Percentiles rank a stretch among this genome's conserved stretches.
These are phyloP conservation scores for Clarias laeviceps DNA, from an alignment of 2,797 vertebrate genomes.

Conservation along the genomic window DNA sequence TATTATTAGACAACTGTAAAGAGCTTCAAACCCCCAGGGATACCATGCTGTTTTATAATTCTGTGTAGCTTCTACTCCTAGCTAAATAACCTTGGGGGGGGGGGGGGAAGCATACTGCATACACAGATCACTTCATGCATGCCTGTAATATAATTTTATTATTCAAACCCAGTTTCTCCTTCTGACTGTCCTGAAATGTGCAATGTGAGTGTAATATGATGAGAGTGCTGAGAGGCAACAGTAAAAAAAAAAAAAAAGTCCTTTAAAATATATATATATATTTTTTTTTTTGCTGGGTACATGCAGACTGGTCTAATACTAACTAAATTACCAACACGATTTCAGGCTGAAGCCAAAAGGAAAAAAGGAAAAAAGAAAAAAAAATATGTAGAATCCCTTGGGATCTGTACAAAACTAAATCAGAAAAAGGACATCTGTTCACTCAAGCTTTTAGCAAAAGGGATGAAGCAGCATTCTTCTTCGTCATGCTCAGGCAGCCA, in stretches of 20 bases:
- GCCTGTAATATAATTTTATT: background rate
- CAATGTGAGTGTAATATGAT: background rate
- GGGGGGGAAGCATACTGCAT: background rate
- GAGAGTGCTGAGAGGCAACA: background rate
- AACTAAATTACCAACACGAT: constrained; percentile 10
- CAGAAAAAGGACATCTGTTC: constrained; percentile 14
- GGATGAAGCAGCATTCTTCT: background rate
- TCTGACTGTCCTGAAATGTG: background rate
- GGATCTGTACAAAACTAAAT: background rate
- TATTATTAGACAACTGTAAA: constrained; percentile 5
- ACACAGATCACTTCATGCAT: background rate
- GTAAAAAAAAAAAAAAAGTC: background rate
- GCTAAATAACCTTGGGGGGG: background rate
- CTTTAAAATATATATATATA: background rate
- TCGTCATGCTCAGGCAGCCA: background rate
- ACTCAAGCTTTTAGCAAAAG: background rate
- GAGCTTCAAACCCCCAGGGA: background rate
- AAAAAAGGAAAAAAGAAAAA: background rate
- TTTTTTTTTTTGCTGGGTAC: background rate
- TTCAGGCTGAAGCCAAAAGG: background rate
- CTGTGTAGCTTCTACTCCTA: background rate
- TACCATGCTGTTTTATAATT: background rate
- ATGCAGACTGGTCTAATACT: background rate
- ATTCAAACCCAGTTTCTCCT: background rate
- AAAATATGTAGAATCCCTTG: background rate